These are phyloP conservation scores for Lasioglossum lativentre DNA, from an alignment of 2,888 invertebrate genomes.

Conservation along the genomic window DNA sequence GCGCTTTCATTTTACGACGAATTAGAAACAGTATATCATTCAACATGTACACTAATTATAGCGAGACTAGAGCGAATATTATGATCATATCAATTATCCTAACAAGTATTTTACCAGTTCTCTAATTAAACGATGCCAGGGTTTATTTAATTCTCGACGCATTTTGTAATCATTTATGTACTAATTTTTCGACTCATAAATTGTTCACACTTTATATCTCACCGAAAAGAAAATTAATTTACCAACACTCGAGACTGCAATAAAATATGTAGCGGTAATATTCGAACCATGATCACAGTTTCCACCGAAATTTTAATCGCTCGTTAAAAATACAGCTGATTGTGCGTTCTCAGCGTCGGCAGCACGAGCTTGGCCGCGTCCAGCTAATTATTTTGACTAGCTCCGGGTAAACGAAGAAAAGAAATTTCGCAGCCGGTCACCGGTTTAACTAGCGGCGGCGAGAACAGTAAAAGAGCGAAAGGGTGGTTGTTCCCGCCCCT, in stretches of 20 bases:
- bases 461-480: not conserved
- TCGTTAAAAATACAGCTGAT: slow-evolving; percentile 11
- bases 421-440: not conserved
- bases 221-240: not conserved
- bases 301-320: not conserved
- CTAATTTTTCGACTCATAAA: too few relatives aligned
- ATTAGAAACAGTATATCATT: not conserved
- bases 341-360: not conserved
- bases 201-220: not conserved
- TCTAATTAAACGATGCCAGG: not conserved
- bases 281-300: not conserved
- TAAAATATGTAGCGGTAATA: too few relatives aligned
- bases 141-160: not conserved
- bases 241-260: too few relatives aligned
- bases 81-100: not conserved
- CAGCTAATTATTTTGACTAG: slow-evolving; percentile 31
- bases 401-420: not conserved
- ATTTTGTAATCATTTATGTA: too few relatives aligned
- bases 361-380: not conserved
- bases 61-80: not conserved
- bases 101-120: not conserved
- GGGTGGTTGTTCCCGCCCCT: not conserved
- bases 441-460: not conserved
- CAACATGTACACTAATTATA: not conserved
- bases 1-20: not conserved